A percentile compares a stretch with the other conserved stretches of the same genome.
phyloP scores from a whole-genome alignment of 1,140 invertebrate genomes.

The Caenorhabditis remanei region DNA sequence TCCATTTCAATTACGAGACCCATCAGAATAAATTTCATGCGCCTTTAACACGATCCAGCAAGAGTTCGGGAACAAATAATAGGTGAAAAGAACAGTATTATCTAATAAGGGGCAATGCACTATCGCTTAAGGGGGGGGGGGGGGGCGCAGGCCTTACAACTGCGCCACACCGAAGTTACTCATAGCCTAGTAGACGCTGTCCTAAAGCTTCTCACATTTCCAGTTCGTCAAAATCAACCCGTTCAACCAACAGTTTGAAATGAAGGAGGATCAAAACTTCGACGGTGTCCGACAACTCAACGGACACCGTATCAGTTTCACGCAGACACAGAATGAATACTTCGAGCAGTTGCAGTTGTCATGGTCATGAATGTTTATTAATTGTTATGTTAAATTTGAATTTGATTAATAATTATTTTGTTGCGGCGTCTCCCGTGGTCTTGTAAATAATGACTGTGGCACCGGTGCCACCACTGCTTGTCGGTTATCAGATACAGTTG shows the following conservation, averaged over 20 bases:
- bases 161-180: too few relatives aligned
- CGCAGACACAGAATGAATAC: conserved; percentile 3
- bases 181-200: too few relatives aligned
- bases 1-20: too few relatives aligned
- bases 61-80: too few relatives aligned
- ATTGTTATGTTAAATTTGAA: neutral
- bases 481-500: neutral
- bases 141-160: too few relatives aligned
- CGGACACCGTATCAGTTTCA: conserved; percentile 8
- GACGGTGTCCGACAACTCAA: neutral
- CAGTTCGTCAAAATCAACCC: conserved; percentile 21
- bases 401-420: neutral
- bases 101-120: too few relatives aligned
- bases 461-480: neutral
- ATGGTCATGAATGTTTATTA: neutral
- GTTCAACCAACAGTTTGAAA: conserved; percentile 2
- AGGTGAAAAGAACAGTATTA: too few relatives aligned
- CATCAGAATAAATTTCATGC: too few relatives aligned
- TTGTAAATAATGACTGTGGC: neutral
- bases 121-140: too few relatives aligned
- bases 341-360: neutral
- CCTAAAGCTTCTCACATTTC: too few relatives aligned
- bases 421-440: neutral
- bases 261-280: neutral
- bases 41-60: too few relatives aligned